Evolutionary conservation across 2,888 invertebrate species (phyloP), one percentile per base, ranked within the genome.

Genomic region (Baccha elongata): DNA sequence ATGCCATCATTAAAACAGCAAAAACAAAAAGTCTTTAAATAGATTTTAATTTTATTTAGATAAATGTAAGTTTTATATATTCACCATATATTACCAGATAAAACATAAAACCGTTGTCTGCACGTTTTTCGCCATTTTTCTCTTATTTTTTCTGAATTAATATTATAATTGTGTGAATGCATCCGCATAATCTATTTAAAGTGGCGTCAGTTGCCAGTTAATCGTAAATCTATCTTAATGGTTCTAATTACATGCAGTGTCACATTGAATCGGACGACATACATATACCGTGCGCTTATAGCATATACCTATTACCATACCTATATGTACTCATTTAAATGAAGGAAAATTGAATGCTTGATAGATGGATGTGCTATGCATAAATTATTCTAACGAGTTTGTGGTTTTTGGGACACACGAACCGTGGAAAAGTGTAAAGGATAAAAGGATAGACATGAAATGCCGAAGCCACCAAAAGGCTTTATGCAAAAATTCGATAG

Each of bases 151-250:
- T n/a, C n/a, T n/a, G n/a, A n/a, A n/a, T n/a, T n/a, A n/a, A n/a
- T n/a, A n/a, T n/a, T n/a, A n/a, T n/a, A n/a, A 32, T 29, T 46
- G 50, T 32, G 50, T 23, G 40, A 75, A 58, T 71, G 26, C 74
- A 69, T 65, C 52, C 69, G 52, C 55, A 72, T 71, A 83, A 83
- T 75, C 64, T 58, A 52, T 52, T 42, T n/a, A n/a, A 48, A 71
- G 53, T 55, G 64, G 76, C 76, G 48, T 72, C 76, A 68, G 67
- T 55, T 46, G 21, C 44, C 26, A 76, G 81, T 83, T 83, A 83
- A 81, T 71, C 75, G 80, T 80, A 75, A 75, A 80, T 74, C 80
- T 55, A 64, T 80, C 81, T 71, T 71, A 81, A 81, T 81, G 76
- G 81, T 48, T 68, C 81, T 83, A 83, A 83, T 83, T 83, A 83